Conservation (phyloP, 2,888 invertebrate species). For the Macrophya alboannulata region DNA sequence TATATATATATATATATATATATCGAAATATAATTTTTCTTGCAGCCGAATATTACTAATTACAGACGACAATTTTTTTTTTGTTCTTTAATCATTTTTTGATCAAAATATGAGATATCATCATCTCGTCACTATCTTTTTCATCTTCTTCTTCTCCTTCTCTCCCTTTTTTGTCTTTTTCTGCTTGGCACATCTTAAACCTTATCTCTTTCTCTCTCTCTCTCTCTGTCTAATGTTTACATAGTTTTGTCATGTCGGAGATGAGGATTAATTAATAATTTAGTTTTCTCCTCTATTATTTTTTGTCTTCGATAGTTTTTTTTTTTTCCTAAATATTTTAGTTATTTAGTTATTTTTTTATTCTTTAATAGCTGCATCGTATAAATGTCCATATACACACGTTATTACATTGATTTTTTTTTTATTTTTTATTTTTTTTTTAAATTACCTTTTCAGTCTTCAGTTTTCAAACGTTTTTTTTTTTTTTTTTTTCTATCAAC, state of each 20-base stretch:
- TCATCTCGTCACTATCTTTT: background rate
- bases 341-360: too few species aligned
- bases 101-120: conserved; percentile 1
- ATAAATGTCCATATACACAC: background rate
- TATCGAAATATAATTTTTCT: background rate
- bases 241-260: background rate
- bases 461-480: conserved; percentile 55
- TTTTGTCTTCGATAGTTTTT: background rate
- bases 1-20: background rate
- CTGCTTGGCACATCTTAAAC: background rate
- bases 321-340: too few species aligned
- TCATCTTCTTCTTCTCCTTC: background rate
- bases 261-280: background rate
- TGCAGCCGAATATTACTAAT: background rate
- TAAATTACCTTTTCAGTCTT: conserved; percentile 63
- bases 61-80: too few species aligned
- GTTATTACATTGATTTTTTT: background rate
- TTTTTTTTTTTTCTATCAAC: background rate
- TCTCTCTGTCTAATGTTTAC: background rate
- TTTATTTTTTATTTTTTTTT: background rate
- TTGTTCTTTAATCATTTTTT: background rate
- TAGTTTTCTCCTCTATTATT: background rate
- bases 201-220: background rate
- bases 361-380: conserved; percentile 1
- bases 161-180: background rate